Conservation (phyloP, 2,888 invertebrate genomes). For the Eumerus sabulonum region DNA sequence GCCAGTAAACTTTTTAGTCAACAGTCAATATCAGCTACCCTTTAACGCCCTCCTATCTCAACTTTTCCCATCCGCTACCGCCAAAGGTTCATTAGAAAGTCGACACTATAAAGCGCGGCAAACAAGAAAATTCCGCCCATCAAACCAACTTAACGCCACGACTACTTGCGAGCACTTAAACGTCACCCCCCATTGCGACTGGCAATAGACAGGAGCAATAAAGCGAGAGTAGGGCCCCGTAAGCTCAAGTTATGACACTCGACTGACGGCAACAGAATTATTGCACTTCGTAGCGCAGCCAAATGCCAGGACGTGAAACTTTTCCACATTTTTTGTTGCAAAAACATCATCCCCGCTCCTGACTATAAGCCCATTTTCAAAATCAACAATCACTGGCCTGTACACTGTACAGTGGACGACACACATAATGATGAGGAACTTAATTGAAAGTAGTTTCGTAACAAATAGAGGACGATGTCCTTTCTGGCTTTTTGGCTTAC, state of each 20-base stretch:
- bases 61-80: too few species aligned
- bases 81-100: conserved; percentile 42
- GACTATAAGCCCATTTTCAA: conserved; percentile 26
- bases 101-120: conserved; percentile 33
- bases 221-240: too few species aligned
- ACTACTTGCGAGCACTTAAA: not conserved
- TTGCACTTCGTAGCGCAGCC: conserved; percentile 37
- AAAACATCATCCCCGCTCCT: conserved; percentile 42
- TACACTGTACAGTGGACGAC: conserved; percentile 9
- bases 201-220: too few species aligned
- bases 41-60: too few species aligned
- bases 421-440: conserved; percentile 55
- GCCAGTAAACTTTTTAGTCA: too few species aligned
- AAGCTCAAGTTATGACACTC: conserved; percentile 26
- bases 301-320: conserved; percentile 43
- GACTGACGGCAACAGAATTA: conserved; percentile 23
- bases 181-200: too few species aligned
- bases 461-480: conserved; percentile 52
- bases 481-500: conserved; percentile 15
- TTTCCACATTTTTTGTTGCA: conserved; percentile 16
- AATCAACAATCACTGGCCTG: conserved; percentile 45
- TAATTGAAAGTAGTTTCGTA: conserved; percentile 63
- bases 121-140: conserved; percentile 3
- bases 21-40: too few species aligned
- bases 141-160: conserved; percentile 2